These are phyloP conservation scores for Kryptolebias marmoratus DNA, from an alignment of 2,113 vertebrate genomes.

Conservation along the genomic window DNA sequence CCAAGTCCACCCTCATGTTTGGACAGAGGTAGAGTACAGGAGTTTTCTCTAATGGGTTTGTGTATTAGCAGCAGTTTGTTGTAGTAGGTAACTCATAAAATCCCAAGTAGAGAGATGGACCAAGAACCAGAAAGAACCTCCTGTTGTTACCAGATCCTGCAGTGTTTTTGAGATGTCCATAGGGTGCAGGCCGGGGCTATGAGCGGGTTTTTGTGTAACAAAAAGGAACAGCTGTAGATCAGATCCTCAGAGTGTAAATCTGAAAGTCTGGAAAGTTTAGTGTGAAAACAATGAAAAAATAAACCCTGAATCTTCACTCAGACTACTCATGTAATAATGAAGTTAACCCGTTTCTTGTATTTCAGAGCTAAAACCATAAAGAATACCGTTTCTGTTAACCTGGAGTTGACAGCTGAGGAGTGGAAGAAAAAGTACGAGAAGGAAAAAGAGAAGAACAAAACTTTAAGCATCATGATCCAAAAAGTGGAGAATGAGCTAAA, in stretches of 20 bases:
- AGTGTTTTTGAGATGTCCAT: too few species aligned
- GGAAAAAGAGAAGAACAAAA: constrained; percentile 92
- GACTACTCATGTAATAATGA: too few species aligned
- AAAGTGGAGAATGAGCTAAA: constrained; percentile 92
- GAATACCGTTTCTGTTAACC: constrained; percentile 94
- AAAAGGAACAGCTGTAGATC: neutral
- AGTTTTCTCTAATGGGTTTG: neutral
- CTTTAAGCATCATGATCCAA: constrained; percentile 87
- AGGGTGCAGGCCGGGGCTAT: too few species aligned
- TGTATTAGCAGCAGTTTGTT: neutral
- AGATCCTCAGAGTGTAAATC: neutral
- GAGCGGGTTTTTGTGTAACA: too few species aligned
- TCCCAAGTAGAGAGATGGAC: neutral
- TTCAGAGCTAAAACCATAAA: constrained; percentile 96
- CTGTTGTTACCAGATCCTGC: too few species aligned
- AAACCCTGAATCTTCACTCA: neutral
- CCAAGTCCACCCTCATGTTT: constrained; percentile 96
- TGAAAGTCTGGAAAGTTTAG: neutral
- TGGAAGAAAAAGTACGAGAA: constrained; percentile 98
- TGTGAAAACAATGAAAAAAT: too few species aligned
- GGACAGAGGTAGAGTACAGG: constrained; percentile 86
- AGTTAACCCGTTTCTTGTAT: neutral
- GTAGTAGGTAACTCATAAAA: neutral
- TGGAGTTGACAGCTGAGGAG: constrained; percentile 94
- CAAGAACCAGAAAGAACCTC: neutral